Base-by-base conservation (phyloP, 2,113 vertebrate species). In the Poeciliopsis prolifica region DNA sequence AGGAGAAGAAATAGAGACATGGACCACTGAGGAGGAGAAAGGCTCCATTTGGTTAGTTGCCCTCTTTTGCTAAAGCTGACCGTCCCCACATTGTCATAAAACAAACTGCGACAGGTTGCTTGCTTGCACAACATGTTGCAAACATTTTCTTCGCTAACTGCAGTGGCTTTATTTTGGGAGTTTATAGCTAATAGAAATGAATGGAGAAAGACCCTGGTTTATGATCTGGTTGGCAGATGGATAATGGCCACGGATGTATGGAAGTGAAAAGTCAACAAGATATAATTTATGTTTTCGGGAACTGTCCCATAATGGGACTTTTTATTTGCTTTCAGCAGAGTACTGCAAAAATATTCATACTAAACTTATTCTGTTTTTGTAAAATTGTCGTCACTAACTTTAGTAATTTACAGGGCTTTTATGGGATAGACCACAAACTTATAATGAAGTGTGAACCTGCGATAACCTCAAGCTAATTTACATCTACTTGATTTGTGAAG, bases 31-130 rank as follows among this genome's bases (percentile, higher is more conserved):
- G 61, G 74, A 74, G 69, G 19, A 70, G 35, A 80, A 85, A 77
- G 68, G 76, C 37, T 85, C 85, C 86, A 82, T 87, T 91, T 85
- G 85, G 84, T 86, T 79, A 85, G 72, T 78, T 86, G 51, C 87
- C 75, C 84, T 48, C 54, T 81, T 86, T 72, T 81, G 78, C 87
- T 85, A 86, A 44, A 68, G 75, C 71, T 64, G 84, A 89, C 81
- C 85, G 77, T 83, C 70, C 78, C 73, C 28, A 30, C 66, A 58
- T 80, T 87, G 84, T 77, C 82, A 82, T 91, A 89, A 89, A 92
- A 85, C 82, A 87, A 72, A 65, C 74, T 78, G 58, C 77, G 81
- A 67, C 79, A 70, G 78, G 74, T 86, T 44, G 72, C 78, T 79
- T 44, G 63, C 80, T 88, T 80, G 81, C 83, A 82, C 88, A 90